A percentile compares a stretch with the other conserved stretches of the same genome.
Conservation (phyloP, 35 echinoderm and acorn worm species). For the Stichopus chloronotus region DNA sequence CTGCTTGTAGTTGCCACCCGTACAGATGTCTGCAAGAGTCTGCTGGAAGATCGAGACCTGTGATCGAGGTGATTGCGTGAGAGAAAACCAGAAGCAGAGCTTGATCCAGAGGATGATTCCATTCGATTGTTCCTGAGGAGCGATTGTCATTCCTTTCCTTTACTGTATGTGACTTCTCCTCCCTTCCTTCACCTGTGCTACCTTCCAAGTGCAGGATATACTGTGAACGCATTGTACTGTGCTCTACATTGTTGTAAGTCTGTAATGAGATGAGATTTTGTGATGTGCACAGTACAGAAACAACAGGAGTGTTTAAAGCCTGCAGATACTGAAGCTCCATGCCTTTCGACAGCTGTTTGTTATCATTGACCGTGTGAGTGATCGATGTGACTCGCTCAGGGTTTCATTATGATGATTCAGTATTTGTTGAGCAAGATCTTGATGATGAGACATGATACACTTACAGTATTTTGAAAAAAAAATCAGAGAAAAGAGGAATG, state of each 20-base stretch:
- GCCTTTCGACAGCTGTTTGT: too few relatives aligned
- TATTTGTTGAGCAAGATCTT: too few relatives aligned
- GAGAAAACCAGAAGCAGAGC: background rate
- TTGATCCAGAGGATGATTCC: background rate
- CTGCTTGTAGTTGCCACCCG: background rate
- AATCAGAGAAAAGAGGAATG: background rate
- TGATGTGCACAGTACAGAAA: background rate
- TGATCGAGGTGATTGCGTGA: background rate
- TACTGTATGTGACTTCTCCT: too few relatives aligned
- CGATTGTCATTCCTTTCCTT: too few relatives aligned
- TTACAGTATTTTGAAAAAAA: background rate
- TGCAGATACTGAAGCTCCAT: too few relatives aligned
- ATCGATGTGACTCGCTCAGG: too few relatives aligned
- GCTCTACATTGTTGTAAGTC: background rate
- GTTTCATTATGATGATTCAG: too few relatives aligned
- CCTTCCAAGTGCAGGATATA: background rate
- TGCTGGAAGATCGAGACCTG: too few relatives aligned
- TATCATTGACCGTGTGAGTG: too few relatives aligned
- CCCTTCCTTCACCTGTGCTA: too few relatives aligned
- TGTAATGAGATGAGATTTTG: background rate
- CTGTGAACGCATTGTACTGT: background rate
- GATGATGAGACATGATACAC: too few relatives aligned
- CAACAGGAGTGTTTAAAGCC: background rate
- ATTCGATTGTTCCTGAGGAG: background rate
- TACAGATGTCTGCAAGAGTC: too few relatives aligned